Evolutionary conservation across 1,140 invertebrate genomes (phyloP), one percentile per base, ranked within the genome.

Genomic region (Halotydeus destructor): DNA sequence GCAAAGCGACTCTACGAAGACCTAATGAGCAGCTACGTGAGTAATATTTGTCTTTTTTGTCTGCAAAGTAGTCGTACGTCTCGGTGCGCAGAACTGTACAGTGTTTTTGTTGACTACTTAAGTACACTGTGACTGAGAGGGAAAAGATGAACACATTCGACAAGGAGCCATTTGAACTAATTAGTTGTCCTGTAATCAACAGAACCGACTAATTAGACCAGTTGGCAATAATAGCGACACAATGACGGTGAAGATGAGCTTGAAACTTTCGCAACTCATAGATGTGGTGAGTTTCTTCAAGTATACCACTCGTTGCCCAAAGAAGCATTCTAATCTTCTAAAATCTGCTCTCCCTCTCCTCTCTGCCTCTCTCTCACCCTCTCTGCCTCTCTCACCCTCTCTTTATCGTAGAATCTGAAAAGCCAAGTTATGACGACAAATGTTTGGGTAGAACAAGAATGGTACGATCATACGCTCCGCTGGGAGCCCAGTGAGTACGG

Each of bases 401-500:
- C 22, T 38, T 24, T 12, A 57, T 74, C 80, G 51, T 74, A 83
- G 80, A 83, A 83, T 68, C 67, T 83, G 64, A 83, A 82, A 63
- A 79, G 79, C 54, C 77, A 79, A 59, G 80, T 80, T 49, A 83
- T 86, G 77, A 86, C 81, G 45, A 85, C 80, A 11, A 85, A n/a
- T n/a, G n/a, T n/a, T n/a, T n/a, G 82, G 76, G 85, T 68, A 26
- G 6, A 83, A 60, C 78, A 84, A 80, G 80, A 78, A 51, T 93
- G 86, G 86, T 79, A 80, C 61, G 86, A 93, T 60, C 85, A 88
- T 64, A 89, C 89, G 60, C 63, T 93, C 43, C 70, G 75, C 55
- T 93, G 86, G 86, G 78, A 89, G 60, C 85, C 86, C 34, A 76
- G 76, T 50, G 80, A 89, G 57, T 94, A 91, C 55, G 86, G 84